These are phyloP conservation scores for Struthidea cinerea DNA, from an alignment of 2,113 vertebrate species.

Conservation along the genomic window DNA sequence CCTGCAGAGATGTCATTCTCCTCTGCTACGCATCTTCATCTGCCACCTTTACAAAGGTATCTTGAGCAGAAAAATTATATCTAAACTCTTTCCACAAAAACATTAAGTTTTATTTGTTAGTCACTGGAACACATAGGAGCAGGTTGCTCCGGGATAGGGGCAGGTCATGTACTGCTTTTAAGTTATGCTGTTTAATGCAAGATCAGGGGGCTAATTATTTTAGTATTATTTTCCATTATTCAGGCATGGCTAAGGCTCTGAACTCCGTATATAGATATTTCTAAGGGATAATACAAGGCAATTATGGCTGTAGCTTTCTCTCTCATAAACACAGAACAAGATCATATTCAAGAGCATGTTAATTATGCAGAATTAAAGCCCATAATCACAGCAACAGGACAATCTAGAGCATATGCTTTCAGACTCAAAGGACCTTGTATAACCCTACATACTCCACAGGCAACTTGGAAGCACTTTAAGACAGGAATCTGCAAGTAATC, in stretches of 20 bases:
- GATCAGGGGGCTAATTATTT: constrained; percentile 39
- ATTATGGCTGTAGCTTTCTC: not conserved
- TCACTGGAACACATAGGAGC: not conserved
- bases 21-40: not conserved
- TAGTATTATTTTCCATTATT: constrained; percentile 31
- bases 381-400: not conserved
- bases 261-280: not conserved
- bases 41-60: not conserved
- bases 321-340: constrained; percentile 3
- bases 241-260: not conserved
- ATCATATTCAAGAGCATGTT: not conserved
- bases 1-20: not conserved
- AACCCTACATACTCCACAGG: not conserved
- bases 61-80: not conserved
- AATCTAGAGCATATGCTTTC: not conserved
- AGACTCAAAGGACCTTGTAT: not conserved
- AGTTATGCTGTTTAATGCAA: constrained; percentile 22
- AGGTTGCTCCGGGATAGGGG: not conserved
- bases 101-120: not conserved
- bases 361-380: constrained; percentile 21
- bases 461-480: not conserved
- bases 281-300: not conserved
- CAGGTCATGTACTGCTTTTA: constrained; percentile 6
- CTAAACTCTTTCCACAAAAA: not conserved
- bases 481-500: not conserved